Conservation (phyloP, 2,888 invertebrate genomes). For the Phalera bucephala region DNA sequence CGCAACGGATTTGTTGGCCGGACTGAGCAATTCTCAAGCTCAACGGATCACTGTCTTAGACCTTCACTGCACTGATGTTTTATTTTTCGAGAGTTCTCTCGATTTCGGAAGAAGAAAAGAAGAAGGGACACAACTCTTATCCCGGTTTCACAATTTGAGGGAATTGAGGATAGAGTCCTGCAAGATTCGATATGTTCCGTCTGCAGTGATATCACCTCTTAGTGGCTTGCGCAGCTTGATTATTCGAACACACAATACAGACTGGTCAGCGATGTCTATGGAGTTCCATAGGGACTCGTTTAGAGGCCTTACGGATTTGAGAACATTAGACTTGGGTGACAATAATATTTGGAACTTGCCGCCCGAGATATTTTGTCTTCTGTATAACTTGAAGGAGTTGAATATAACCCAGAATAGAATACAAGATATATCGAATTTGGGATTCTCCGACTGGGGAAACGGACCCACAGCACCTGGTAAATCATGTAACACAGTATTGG, state of each 20-base stretch:
- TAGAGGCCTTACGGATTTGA: slow-evolving; percentile 85
- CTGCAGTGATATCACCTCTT: slow-evolving; percentile 86
- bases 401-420: slow-evolving; percentile 91
- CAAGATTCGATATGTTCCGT: slow-evolving; percentile 89
- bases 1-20: slow-evolving; percentile 85
- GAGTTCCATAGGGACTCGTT: slow-evolving; percentile 89
- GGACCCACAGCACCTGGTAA: slow-evolving; percentile 86
- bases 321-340: slow-evolving; percentile 87
- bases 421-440: slow-evolving; percentile 89
- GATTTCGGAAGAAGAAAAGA: slow-evolving; percentile 82
- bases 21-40: slow-evolving; percentile 85
- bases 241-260: slow-evolving; percentile 89
- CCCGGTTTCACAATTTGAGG: slow-evolving; percentile 85
- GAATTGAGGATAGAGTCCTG: slow-evolving; percentile 89
- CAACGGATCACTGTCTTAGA: slow-evolving; percentile 87
- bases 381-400: slow-evolving; percentile 86
- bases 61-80: slow-evolving; percentile 88
- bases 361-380: slow-evolving; percentile 87
- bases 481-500: slow-evolving; percentile 87
- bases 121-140: slow-evolving; percentile 81
- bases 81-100: slow-evolving; percentile 88
- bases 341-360: slow-evolving; percentile 91
- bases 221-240: slow-evolving; percentile 86
- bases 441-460: slow-evolving; percentile 88
- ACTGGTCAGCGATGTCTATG: slow-evolving; percentile 91